Percentiles rank a stretch among this genome's conserved stretches.
Evolutionary conservation across 2,113 vertebrate species (phyloP).

Genomic region (Upupa epops): DNA sequence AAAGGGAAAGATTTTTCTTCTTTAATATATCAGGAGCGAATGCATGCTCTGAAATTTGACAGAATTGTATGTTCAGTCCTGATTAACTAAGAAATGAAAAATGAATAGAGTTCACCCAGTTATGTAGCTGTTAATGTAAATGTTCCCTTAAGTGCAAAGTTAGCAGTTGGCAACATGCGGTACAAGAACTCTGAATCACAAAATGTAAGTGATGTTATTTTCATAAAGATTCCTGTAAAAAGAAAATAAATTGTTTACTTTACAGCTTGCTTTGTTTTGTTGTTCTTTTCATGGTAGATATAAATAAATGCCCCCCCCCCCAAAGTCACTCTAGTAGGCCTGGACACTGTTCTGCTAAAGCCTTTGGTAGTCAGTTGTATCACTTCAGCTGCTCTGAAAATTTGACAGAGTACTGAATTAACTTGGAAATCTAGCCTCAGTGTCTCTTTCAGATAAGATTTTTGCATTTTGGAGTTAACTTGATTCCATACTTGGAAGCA

Average conservation of each 20-base stretch:
- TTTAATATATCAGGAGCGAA: not conserved
- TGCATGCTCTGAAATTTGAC: not conserved
- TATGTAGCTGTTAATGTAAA: not conserved
- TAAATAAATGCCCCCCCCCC: not conserved
- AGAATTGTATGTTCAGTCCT: not conserved
- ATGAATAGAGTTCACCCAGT: not conserved
- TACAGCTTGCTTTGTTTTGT: not conserved
- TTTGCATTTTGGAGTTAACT: not conserved
- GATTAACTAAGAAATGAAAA: not conserved
- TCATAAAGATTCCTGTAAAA: slow-evolving; percentile 28
- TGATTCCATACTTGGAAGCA: not conserved
- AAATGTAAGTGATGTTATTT: not conserved
- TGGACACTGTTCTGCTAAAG: not conserved
- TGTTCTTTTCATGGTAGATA: not conserved
- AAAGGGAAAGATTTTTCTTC: not conserved
- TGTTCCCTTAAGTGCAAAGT: slow-evolving; percentile 32
- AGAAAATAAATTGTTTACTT: slow-evolving; percentile 68
- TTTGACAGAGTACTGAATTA: not conserved
- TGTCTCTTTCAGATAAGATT: not conserved
- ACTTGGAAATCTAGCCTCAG: not conserved
- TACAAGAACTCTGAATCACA: slow-evolving; percentile 8
- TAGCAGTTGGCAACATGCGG: not conserved
- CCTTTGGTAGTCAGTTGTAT: not conserved
- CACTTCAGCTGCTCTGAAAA: not conserved
- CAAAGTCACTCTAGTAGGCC: not conserved